Conservation (phyloP, 2,888 invertebrate genomes). For the Phortica okadai region DNA sequence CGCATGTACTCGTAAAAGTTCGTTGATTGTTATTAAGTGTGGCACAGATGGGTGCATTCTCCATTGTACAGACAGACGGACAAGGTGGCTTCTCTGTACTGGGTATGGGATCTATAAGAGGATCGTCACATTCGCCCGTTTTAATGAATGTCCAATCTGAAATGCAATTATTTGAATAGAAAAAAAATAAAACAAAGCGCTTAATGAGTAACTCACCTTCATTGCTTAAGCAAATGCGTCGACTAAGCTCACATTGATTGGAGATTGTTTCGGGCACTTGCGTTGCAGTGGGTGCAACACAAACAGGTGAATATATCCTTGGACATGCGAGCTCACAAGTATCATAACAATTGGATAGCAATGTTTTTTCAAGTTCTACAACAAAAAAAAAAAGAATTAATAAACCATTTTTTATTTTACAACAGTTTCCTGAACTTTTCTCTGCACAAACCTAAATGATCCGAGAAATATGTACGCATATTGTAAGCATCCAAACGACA, state of each 20-base stretch:
- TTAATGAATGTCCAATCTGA: no score
- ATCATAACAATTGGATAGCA: not conserved
- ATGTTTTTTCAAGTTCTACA: not conserved
- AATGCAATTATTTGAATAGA: no score
- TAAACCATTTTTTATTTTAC: not conserved
- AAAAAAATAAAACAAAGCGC: no score
- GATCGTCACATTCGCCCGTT: not conserved
- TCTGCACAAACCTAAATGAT: constrained; percentile 28
- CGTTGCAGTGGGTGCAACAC: not conserved
- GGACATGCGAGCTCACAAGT: not conserved
- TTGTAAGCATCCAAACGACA: constrained; percentile 43
- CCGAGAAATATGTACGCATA: constrained; percentile 36
- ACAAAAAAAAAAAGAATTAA: not conserved
- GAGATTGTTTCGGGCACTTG: not conserved
- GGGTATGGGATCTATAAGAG: not conserved
- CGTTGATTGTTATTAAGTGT: not conserved
- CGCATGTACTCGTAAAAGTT: not conserved
- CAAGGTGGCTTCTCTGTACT: not conserved
- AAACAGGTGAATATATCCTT: not conserved
- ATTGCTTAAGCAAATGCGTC: not conserved
- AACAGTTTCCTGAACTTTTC: constrained; percentile 23
- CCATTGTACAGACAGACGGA: not conserved
- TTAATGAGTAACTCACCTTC: not conserved
- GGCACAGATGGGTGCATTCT: not conserved
- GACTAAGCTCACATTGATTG: constrained; percentile 7